These are phyloP conservation scores for Octodonta nipae DNA, from an alignment of 2,888 invertebrate genomes.

Conservation along the genomic window DNA sequence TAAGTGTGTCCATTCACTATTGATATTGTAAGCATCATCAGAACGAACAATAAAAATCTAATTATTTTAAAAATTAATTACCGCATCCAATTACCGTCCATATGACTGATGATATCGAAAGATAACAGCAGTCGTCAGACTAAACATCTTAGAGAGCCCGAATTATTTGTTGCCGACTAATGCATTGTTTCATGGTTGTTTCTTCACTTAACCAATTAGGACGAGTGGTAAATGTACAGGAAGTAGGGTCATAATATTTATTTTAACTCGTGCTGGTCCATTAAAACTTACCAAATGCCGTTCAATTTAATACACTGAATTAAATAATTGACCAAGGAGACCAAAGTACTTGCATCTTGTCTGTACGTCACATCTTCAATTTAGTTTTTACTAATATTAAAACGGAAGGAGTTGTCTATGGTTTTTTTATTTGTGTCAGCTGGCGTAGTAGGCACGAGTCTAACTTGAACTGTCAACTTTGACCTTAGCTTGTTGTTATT, in stretches of 20 bases:
- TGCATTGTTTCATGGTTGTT: slow-evolving; percentile 16
- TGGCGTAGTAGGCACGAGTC: slow-evolving; percentile 15
- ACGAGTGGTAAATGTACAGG: slow-evolving; percentile 25
- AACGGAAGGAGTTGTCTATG: slow-evolving; percentile 16
- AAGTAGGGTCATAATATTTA: slow-evolving; percentile 36
- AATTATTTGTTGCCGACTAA: too few species aligned
- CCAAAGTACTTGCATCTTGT: slow-evolving; percentile 12
- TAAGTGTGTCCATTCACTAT: too few species aligned
- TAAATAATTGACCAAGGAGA: slow-evolving; percentile 29
- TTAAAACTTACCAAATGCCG: slow-evolving; percentile 32
- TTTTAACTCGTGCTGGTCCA: slow-evolving; percentile 33
- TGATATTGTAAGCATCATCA: too few species aligned
- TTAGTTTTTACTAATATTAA: slow-evolving; percentile 11
- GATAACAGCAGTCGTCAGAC: too few species aligned
- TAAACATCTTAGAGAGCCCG: too few species aligned
- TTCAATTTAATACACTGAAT: slow-evolving; percentile 31
- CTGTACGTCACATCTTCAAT: slow-evolving; percentile 10
- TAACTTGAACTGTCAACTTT: slow-evolving; percentile 12
- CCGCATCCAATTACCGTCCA: too few species aligned
- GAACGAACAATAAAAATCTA: too few species aligned
- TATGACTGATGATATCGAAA: too few species aligned
- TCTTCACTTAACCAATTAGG: slow-evolving; percentile 28
- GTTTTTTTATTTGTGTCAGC: slow-evolving; percentile 13
- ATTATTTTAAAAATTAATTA: too few species aligned
- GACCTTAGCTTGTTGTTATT: too few species aligned